These are phyloP conservation scores for Troglohyphantes excavatus DNA, from an alignment of 2,888 invertebrate genomes.

Conservation along the genomic window DNA sequence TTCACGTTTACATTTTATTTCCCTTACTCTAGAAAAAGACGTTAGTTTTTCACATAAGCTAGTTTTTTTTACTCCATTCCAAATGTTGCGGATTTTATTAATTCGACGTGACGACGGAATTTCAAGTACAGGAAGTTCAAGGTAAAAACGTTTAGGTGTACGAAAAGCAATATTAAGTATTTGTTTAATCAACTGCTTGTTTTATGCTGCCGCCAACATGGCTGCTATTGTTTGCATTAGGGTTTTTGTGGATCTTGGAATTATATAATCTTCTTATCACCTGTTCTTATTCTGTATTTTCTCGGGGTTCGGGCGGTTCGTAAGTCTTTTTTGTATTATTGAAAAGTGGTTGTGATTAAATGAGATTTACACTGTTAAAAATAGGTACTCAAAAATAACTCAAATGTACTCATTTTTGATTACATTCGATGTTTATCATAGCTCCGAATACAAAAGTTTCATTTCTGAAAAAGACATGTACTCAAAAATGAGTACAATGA, in stretches of 20 bases:
- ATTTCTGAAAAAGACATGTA: no score
- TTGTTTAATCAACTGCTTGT: constrained; percentile 5
- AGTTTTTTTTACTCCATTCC: neutral
- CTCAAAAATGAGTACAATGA: no score
- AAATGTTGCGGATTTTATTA: neutral
- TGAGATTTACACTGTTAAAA: no score
- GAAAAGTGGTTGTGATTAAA: no score
- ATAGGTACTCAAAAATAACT: no score
- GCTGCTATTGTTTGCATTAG: neutral
- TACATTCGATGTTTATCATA: no score
- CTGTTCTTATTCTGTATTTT: no score
- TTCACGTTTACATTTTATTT: constrained; percentile 16
- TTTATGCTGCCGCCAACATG: neutral
- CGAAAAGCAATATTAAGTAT: neutral
- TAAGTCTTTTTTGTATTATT: no score
- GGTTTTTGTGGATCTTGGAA: neutral
- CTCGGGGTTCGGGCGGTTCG: no score
- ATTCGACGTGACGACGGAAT: neutral
- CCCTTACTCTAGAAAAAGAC: neutral
- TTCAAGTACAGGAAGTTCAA: constrained; percentile 5
- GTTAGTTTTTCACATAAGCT: neutral
- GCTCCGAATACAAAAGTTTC: no score
- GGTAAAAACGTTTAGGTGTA: neutral
- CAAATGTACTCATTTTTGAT: no score
- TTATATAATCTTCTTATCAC: neutral